Percentiles rank a stretch among this genome's conserved stretches.
phyloP scores from a whole-genome alignment of 1,140 invertebrate genomes.

The Ridgeia piscesae region DNA sequence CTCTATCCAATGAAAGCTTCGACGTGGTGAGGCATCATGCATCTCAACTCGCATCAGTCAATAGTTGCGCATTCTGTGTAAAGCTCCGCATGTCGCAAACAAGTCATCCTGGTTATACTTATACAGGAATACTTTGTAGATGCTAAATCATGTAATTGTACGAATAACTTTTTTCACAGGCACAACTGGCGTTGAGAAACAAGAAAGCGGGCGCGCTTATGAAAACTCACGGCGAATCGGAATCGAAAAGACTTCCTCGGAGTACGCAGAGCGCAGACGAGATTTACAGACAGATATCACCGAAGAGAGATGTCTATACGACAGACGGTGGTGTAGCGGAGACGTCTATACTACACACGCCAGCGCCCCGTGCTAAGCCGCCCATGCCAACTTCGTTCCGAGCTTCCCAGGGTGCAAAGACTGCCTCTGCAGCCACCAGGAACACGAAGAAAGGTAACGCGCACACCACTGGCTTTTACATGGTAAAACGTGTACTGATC shows the following conservation, averaged over 20 bases:
- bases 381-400: neutral
- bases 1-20: neutral
- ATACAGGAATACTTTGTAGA: neutral
- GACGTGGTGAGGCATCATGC: neutral
- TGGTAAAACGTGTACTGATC: too few relatives aligned
- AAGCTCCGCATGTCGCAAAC: neutral
- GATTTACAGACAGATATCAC: neutral
- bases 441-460: neutral
- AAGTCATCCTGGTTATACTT: neutral
- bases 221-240: neutral
- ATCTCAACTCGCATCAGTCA: neutral
- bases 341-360: slow-evolving; percentile 24
- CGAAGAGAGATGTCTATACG: neutral
- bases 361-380: slow-evolving; percentile 22
- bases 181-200: neutral
- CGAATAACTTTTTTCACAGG: neutral
- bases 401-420: neutral
- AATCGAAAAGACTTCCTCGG: slow-evolving; percentile 6
- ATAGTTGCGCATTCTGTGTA: neutral
- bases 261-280: slow-evolving; percentile 7
- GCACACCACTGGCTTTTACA: neutral
- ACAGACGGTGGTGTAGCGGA: neutral
- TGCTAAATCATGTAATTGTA: neutral
- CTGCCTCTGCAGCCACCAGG: neutral
- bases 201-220: neutral